Evolutionary conservation across 2,888 invertebrate genomes (phyloP).

Genomic region (Oithona nana): DNA sequence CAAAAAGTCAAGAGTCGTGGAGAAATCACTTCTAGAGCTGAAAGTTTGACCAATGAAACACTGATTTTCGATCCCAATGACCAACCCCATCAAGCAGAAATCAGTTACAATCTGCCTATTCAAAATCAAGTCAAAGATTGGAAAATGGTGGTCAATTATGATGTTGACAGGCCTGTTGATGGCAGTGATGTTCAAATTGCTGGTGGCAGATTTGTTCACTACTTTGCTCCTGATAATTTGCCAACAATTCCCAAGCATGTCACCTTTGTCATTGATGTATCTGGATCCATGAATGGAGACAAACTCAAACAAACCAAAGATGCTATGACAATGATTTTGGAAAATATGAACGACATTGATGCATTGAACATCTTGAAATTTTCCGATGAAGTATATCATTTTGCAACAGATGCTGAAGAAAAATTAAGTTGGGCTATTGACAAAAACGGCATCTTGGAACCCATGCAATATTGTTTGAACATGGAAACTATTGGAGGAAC

Average conservation of each 20-base stretch:
- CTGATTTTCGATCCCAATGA: neutral
- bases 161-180: constrained; percentile 39
- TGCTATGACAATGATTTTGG: constrained; percentile 47
- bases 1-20: constrained; percentile 37
- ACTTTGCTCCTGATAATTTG: constrained; percentile 44
- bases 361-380: constrained; percentile 49
- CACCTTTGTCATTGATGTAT: constrained; percentile 53
- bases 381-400: constrained; percentile 23
- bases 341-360: constrained; percentile 40
- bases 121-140: constrained; percentile 37
- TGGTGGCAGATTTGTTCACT: constrained; percentile 51
- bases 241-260: constrained; percentile 43
- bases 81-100: constrained; percentile 25
- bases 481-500: constrained; percentile 41
- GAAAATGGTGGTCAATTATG: constrained; percentile 48
- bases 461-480: constrained; percentile 37
- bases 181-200: constrained; percentile 38
- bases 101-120: constrained; percentile 38
- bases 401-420: no score
- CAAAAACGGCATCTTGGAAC: constrained; percentile 21
- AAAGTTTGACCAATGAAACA: neutral
- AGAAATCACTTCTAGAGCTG: neutral
- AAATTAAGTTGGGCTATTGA: neutral
- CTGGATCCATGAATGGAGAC: constrained; percentile 50
- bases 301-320: constrained; percentile 44